phyloP scores from a whole-genome alignment of 2,888 invertebrate genomes.

The Caenorhabditis wallacei region DNA sequence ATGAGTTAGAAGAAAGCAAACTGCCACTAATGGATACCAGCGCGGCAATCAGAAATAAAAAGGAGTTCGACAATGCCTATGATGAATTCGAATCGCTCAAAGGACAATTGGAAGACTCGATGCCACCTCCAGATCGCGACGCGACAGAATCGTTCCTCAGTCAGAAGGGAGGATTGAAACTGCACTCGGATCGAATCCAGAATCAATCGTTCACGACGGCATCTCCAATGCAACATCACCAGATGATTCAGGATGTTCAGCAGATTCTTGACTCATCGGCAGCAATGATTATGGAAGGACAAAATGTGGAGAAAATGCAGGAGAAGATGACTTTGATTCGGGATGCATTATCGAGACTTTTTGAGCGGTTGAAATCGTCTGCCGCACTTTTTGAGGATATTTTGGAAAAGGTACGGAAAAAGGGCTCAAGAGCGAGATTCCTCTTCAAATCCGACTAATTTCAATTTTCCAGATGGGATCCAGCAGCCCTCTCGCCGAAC shows the following conservation, averaged over 20 bases:
- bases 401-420: slow-evolving; percentile 57
- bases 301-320: slow-evolving; percentile 59
- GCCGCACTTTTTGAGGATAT: slow-evolving; percentile 64
- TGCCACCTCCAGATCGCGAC: slow-evolving; percentile 53
- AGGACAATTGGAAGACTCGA: slow-evolving; percentile 12
- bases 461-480: slow-evolving; percentile 49
- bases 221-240: slow-evolving; percentile 22
- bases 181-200: slow-evolving; percentile 38
- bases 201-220: slow-evolving; percentile 50
- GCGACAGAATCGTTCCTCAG: slow-evolving; percentile 52
- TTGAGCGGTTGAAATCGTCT: slow-evolving; percentile 64
- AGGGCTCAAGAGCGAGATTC: too few relatives aligned
- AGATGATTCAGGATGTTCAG: slow-evolving; percentile 53
- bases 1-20: slow-evolving; percentile 38
- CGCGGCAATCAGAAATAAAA: slow-evolving; percentile 22
- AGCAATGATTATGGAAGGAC: slow-evolving; percentile 40
- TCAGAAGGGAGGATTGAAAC: too few relatives aligned
- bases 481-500: slow-evolving; percentile 50
- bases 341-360: slow-evolving; percentile 47
- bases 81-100: slow-evolving; percentile 27
- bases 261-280: slow-evolving; percentile 59
- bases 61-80: slow-evolving; percentile 31
- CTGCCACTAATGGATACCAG: slow-evolving; percentile 52
- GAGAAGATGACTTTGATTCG: slow-evolving; percentile 37
- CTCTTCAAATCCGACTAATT: too few relatives aligned